These are phyloP conservation scores for Phymatocera aterrima DNA, from an alignment of 2,888 invertebrate genomes.

Conservation along the genomic window DNA sequence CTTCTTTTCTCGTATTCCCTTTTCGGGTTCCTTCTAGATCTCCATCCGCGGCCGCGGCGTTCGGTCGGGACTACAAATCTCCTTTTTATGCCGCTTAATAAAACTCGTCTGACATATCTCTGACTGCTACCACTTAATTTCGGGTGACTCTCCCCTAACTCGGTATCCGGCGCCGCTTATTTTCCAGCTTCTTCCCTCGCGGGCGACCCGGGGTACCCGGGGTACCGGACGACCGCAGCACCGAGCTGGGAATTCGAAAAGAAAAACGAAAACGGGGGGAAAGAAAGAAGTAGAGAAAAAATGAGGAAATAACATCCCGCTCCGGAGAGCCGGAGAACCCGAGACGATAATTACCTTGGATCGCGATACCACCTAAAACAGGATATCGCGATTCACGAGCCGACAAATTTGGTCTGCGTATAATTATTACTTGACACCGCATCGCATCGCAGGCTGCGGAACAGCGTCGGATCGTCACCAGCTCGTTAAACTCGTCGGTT, in stretches of 20 bases:
- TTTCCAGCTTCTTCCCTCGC: conserved; percentile 46
- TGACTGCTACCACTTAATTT: conserved; percentile 74
- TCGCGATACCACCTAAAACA: conserved; percentile 5
- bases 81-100: conserved; percentile 74
- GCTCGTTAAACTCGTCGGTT: conserved; percentile 28
- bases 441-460: too few relatives aligned
- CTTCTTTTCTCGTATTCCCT: conserved; percentile 40
- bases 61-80: conserved; percentile 70
- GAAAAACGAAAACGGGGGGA: not conserved
- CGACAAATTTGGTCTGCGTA: conserved; percentile 8
- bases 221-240: conserved; percentile 11
- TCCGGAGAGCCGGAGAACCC: not conserved
- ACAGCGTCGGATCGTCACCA: conserved; percentile 24
- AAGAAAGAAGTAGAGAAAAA: conserved; percentile 1
- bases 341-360: conserved; percentile 27
- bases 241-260: conserved; percentile 25
- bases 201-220: conserved; percentile 22
- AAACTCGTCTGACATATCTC: conserved; percentile 74
- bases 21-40: conserved; percentile 33
- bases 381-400: conserved; percentile 16
- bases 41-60: conserved; percentile 39
- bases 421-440: not conserved
- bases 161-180: conserved; percentile 47
- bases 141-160: conserved; percentile 50
- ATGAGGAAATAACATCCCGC: conserved; percentile 36